Evolutionary conservation across 2,797 vertebrate species (phyloP).

Genomic region (Avahi laniger): DNA sequence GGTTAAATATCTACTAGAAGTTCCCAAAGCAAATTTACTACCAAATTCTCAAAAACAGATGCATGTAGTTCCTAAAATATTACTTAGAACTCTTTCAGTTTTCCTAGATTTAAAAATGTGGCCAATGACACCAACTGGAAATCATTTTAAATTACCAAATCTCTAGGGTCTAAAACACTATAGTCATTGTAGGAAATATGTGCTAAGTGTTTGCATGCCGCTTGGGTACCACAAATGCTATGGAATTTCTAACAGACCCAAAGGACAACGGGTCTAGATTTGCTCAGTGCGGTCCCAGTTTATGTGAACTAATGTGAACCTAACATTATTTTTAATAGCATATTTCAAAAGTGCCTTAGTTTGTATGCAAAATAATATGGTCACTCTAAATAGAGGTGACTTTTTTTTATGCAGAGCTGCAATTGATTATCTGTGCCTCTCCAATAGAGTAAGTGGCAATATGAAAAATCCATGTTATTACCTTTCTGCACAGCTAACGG

Average conservation of each 20-base stretch:
- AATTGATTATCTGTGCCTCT: background rate
- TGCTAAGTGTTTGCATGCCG: background rate
- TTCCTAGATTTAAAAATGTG: background rate
- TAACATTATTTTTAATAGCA: background rate
- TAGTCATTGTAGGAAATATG: background rate
- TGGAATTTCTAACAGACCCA: background rate
- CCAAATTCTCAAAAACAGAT: conserved; percentile 5
- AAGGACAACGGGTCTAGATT: background rate
- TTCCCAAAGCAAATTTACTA: background rate
- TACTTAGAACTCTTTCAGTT: background rate
- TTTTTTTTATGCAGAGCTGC: background rate
- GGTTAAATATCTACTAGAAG: background rate
- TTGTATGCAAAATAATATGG: background rate
- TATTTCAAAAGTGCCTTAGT: background rate
- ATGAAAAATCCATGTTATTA: conserved; percentile 67
- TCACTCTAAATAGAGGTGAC: background rate
- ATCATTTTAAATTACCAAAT: conserved; percentile 9
- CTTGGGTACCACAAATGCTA: background rate
- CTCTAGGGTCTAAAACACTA: background rate
- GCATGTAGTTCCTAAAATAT: background rate
- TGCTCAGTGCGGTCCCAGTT: background rate
- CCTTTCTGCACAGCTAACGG: conserved; percentile 87
- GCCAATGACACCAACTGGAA: background rate
- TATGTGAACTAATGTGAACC: background rate
- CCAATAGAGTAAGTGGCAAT: conserved; percentile 3